Evolutionary conservation across 2,797 vertebrate genomes (phyloP), one percentile per base, ranked within the genome.

Genomic region (Scomberomorus guttatus): DNA sequence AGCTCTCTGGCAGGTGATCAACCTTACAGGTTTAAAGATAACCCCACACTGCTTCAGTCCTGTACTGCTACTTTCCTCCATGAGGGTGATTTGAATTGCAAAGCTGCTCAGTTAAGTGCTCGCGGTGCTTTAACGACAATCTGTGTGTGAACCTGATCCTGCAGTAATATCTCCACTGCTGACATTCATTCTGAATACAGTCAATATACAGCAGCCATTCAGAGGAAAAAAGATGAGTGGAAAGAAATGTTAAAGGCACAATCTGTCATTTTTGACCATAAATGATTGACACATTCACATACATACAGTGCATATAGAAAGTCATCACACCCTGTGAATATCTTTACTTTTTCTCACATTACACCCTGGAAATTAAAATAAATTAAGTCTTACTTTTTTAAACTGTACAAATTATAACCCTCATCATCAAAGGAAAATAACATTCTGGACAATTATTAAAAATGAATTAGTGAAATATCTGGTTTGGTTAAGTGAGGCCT

Each of bases 81-180:
- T 11, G 62, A 61, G 55, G 50, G 27, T 20, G 42, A 80, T 80
- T 62, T 80, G 65, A 68, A 77, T 78, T 72, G 71, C 73, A 76
- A 78, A 78, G 62, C 34, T 22, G 58, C 37, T 64, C 72, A 73
- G 80, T 84, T 82, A 79, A 51, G 25, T 66, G 29, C 29, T 64
- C 56, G 14, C 11, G n/a, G 5, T 61, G 57, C 46, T 76, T 59
- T 69, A 39, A 37, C 10, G 57, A 78, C 50, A 67, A 27, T 29
- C 20, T 61, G 63, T 34, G 13, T 44, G n/a, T n/a, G 10, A 61
- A 66, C 59, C 17, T 50, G 48, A 65, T 14, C 42, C 24, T 17
- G 11, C 34, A 48, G 29, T 32, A 32, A 32, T 32, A 32, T n/a
- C 29, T 32, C 29, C 29, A 32, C 29, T 32, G 29, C n/a, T 20